Evolutionary conservation across 2,797 vertebrate species (phyloP).

Genomic region (Netta rufina): DNA sequence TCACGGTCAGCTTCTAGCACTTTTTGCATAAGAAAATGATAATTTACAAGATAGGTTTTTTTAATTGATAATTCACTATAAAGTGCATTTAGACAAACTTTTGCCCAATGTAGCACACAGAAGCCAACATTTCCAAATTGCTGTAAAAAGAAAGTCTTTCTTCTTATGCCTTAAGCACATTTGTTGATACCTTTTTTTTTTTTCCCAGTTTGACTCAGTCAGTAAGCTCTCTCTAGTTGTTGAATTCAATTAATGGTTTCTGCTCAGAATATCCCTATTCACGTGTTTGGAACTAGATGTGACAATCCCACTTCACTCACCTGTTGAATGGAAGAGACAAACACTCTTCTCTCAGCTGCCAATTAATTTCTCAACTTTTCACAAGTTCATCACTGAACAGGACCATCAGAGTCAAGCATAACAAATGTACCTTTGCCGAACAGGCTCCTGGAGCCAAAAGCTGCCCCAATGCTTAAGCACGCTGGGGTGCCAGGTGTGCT

Average conservation of each 20-base stretch:
- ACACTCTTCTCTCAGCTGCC: neutral
- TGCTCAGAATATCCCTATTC: neutral
- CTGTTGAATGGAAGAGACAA: neutral
- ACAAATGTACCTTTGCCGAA: neutral
- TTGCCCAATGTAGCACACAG: neutral
- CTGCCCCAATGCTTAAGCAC: neutral
- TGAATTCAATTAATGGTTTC: neutral
- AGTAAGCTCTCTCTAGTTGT: neutral
- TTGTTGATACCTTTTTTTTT: neutral
- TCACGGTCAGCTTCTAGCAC: neutral
- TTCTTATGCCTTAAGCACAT: neutral
- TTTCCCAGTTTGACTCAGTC: neutral
- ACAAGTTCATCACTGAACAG: neutral
- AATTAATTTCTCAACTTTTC: neutral
- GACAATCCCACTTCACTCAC: neutral
- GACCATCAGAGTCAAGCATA: neutral
- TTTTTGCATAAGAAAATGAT: neutral
- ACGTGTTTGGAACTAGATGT: neutral
- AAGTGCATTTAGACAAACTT: neutral
- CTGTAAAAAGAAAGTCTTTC: neutral
- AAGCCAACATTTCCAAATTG: neutral
- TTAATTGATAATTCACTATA: neutral
- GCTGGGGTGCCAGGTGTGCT: conserved; percentile 4
- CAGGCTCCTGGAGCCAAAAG: neutral
- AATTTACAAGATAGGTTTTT: neutral